These are phyloP conservation scores for Rhagonycha fulva DNA, from an alignment of 2,888 invertebrate genomes.

Conservation along the genomic window DNA sequence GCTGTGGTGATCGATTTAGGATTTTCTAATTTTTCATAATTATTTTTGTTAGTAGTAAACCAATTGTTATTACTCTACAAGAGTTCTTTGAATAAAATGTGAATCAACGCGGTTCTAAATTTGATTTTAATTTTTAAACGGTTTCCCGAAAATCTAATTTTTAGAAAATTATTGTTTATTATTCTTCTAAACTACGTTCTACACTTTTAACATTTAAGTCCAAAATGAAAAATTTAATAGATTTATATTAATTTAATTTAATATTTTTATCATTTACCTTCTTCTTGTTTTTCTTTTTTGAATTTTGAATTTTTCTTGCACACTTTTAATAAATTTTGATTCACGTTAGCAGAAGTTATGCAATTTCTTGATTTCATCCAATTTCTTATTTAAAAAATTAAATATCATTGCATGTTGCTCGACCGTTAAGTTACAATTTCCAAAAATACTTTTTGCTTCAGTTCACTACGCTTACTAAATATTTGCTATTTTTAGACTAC, in stretches of 20 bases:
- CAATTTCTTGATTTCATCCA: constrained; percentile 12
- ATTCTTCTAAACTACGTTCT: too few relatives aligned
- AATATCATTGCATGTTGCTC: constrained; percentile 18
- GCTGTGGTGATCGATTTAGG: background rate
- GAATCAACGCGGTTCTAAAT: background rate
- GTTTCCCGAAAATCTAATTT: background rate
- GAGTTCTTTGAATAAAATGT: background rate
- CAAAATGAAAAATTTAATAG: too few relatives aligned
- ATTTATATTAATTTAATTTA: too few relatives aligned
- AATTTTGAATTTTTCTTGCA: background rate
- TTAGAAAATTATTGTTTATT: background rate
- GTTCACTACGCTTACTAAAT: constrained; percentile 29
- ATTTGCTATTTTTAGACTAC: constrained; percentile 28
- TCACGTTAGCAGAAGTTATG: constrained; percentile 1
- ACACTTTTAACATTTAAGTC: too few relatives aligned
- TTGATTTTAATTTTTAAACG: background rate
- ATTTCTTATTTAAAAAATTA: background rate
- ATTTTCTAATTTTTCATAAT: constrained; percentile 1
- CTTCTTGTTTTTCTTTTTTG: background rate
- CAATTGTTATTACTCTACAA: background rate
- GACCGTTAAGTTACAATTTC: constrained; percentile 23
- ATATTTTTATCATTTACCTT: too few relatives aligned
- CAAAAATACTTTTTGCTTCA: constrained; percentile 32
- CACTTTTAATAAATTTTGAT: background rate
- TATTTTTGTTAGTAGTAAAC: background rate